Evolutionary conservation across 2,113 vertebrate genomes (phyloP), one percentile per base, ranked within the genome.

Genomic region (Galemys pyrenaicus): DNA sequence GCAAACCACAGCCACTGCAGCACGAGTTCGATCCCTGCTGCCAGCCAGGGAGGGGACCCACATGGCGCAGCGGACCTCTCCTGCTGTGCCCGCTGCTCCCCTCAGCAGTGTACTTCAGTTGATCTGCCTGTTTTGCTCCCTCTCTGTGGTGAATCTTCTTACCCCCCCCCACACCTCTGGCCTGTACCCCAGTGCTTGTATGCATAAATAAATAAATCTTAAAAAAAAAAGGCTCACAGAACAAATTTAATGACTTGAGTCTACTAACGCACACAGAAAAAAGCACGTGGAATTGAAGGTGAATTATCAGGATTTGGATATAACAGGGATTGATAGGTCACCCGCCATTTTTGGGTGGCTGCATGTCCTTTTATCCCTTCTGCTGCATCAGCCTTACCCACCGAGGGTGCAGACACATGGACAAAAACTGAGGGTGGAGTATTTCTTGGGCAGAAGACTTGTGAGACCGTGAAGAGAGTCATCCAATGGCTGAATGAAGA

Each of bases 401-500:
- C 8, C 22, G 71, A 16, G 15, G 3, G 9, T 32, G 17, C 1
- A 15, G 24, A n/a, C 5, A 12, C 12, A 22, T 71, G 9, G 10
- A 46, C 15, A n/a, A 87, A 77, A 78, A n/a, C 9, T 86, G 60
- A 67, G 1, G 37, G 60, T 32, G 73, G 56, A 74, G 41, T 65
- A 19, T 64, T 64, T n/a, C 62, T 87, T 71, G 37, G 35, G 10
- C 30, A 41, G 19, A 56, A 39, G 67, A 56, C 73, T 74, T 13
- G 0, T 13, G 17, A 24, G 26, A 37, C 64, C 37, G 24, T 11
- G 35, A 71, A 3, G 30, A 32, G 58, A 85, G 73, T 84, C 24
- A 62, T 35, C 78, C 49, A 82, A 60, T 88, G 74, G 9, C 22
- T 94, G 30, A 86, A 82, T 86, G 75, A 86, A 82, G 24, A 49